Evolutionary conservation across 2,888 invertebrate genomes (phyloP).

Genomic region (Bedellia somnulentella): DNA sequence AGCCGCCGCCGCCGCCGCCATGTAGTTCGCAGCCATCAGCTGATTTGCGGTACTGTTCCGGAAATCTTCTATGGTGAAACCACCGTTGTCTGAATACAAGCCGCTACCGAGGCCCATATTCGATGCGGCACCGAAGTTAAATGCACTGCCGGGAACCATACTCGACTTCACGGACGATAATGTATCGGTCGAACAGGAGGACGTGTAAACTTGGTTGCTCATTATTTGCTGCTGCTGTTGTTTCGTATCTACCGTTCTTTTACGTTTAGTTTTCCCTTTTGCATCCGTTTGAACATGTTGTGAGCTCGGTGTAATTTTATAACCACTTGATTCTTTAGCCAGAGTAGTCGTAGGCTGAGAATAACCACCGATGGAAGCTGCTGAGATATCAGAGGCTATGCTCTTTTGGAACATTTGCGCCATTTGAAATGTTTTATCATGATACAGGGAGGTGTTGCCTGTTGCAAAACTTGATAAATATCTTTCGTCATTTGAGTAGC

Average conservation of each 20-base stretch:
- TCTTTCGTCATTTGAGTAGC: constrained; percentile 59
- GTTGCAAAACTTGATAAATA: constrained; percentile 52
- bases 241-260: constrained; percentile 31
- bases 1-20: constrained; percentile 38
- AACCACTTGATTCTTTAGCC: constrained; percentile 34
- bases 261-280: constrained; percentile 35
- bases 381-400: constrained; percentile 33
- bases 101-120: constrained; percentile 58
- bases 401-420: constrained; percentile 63
- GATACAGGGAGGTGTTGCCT: constrained; percentile 45
- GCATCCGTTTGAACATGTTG: constrained; percentile 22
- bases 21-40: constrained; percentile 58
- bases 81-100: constrained; percentile 65
- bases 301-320: constrained; percentile 25
- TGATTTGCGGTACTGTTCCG: constrained; percentile 65
- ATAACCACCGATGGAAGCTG: constrained; percentile 26
- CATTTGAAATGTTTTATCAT: constrained; percentile 63
- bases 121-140: constrained; percentile 77
- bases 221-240: constrained; percentile 21
- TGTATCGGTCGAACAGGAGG: constrained; percentile 61
- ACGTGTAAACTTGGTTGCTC: constrained; percentile 55
- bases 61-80: constrained; percentile 68
- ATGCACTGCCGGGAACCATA: constrained; percentile 81
- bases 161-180: constrained; percentile 45
- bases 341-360: constrained; percentile 31